Base-by-base conservation (phyloP, 1,140 invertebrate species). In the Hycleus phaleratus region DNA sequence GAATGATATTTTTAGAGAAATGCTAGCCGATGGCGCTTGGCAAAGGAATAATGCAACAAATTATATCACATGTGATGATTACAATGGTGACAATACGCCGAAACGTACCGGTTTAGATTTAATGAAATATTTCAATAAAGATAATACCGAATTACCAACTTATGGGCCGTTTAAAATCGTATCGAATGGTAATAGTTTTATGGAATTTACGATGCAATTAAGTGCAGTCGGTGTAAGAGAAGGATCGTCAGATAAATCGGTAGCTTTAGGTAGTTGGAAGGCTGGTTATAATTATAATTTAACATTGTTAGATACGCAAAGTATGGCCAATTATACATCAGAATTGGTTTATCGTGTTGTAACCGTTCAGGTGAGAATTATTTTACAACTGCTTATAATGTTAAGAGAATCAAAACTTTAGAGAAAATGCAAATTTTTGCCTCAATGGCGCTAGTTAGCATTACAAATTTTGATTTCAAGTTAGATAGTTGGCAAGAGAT, bases 21-120 rank as follows among this genome's bases (percentile, higher is more conserved):
- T 79, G 60, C 56, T 83, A 61, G 80, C 83, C 55, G 77, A 79
- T 51, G 83, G 82, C 18, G 80, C 80, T 55, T 89, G 88, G 86
- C 82, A 83, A 49, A 77, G 78, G 58, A 80, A 85, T 62, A 82
- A 85, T 65, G 59, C 12, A 3, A 68, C 70, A 24, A 79, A 80
- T 68, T 88, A 87, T 68, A 81, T 88, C 39, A 82, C 79, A 38
- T 91, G 88, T 65, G 85, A 90, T 63, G 82, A 86, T 11, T 91
- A 87, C 67, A 83, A 85, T 66, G 83, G 82, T 9, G 83, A 84
- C 52, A 87, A 84, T 71, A 83, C 82, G 25, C 85, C 86, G 2
- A 63, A 65, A 54, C 56, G 71, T 25, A 55, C 65, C 24, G 70
- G 71, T 47, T 59, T 78, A 12, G 70, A 78, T 59, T 54, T 78